A percentile compares a stretch with the other conserved stretches of the same genome.
phyloP scores from a whole-genome alignment of 2,888 invertebrate species.

The Acanthosepion pharaonis region DNA sequence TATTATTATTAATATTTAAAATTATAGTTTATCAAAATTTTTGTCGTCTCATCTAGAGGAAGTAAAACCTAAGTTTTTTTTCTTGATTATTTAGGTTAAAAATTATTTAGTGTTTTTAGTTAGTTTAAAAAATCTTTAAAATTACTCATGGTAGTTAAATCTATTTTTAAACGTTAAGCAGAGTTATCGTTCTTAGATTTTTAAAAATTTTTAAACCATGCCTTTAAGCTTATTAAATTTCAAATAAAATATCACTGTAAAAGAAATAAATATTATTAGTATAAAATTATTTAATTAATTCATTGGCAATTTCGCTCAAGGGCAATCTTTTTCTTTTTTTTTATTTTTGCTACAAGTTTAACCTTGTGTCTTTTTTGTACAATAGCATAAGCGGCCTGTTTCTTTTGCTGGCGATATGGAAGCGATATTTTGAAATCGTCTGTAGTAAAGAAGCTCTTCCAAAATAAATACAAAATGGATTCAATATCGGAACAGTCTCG shows the following conservation, averaged over 20 bases:
- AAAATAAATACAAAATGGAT: constrained; percentile 24
- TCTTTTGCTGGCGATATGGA: not conserved
- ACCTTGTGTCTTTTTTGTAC: not conserved
- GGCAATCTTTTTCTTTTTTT: too few species aligned
- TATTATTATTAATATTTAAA: too few species aligned
- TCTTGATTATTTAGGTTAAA: too few species aligned
- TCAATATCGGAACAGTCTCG: constrained; percentile 48
- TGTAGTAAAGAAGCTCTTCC: not conserved
- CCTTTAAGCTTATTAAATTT: not conserved
- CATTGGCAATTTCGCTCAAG: too few species aligned
- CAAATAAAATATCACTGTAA: not conserved
- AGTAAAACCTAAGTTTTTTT: too few species aligned
- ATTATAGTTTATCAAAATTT: too few species aligned
- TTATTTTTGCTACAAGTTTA: too few species aligned
- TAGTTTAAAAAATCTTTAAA: too few species aligned
- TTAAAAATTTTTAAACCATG: not conserved
- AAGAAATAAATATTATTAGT: not conserved
- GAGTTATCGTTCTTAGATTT: not conserved
- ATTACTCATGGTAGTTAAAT: not conserved
- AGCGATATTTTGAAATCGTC: not conserved
- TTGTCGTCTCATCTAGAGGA: too few species aligned
- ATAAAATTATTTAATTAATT: not conserved
- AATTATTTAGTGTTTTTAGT: too few species aligned
- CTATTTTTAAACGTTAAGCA: not conserved
- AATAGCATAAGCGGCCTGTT: not conserved